Evolutionary conservation across 2,888 invertebrate genomes (phyloP).

Genomic region (Epinotia demarniana): DNA sequence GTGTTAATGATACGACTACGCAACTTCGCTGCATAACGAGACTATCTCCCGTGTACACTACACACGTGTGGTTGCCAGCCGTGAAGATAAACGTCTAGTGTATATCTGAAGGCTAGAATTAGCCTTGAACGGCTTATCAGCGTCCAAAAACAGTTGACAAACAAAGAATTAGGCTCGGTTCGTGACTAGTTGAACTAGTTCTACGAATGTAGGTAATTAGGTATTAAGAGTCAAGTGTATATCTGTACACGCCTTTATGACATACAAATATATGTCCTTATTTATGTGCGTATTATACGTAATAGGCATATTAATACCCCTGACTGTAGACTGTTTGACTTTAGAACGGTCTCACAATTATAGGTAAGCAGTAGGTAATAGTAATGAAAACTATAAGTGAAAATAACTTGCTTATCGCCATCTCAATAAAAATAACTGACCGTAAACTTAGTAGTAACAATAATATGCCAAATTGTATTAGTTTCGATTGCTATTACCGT

Average conservation of each 20-base stretch:
- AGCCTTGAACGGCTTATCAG: background rate
- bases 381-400: background rate
- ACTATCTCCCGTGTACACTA: background rate
- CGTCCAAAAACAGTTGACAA: background rate
- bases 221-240: too few species aligned
- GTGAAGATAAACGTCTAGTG: slow-evolving; percentile 25
- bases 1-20: background rate
- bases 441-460: background rate
- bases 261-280: too few species aligned
- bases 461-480: background rate
- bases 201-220: too few species aligned
- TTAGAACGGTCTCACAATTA: background rate
- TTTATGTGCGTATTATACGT: too few species aligned
- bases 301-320: too few species aligned
- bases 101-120: background rate
- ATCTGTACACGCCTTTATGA: too few species aligned
- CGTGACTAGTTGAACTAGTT: background rate
- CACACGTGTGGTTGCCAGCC: slow-evolving; percentile 11
- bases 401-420: background rate
- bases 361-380: background rate
- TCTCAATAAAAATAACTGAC: background rate
- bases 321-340: too few species aligned
- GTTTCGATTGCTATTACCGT: background rate
- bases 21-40: background rate
- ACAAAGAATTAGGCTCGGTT: background rate